phyloP scores from a whole-genome alignment of 2,888 invertebrate species.

The Agrilus cyanescens region DNA sequence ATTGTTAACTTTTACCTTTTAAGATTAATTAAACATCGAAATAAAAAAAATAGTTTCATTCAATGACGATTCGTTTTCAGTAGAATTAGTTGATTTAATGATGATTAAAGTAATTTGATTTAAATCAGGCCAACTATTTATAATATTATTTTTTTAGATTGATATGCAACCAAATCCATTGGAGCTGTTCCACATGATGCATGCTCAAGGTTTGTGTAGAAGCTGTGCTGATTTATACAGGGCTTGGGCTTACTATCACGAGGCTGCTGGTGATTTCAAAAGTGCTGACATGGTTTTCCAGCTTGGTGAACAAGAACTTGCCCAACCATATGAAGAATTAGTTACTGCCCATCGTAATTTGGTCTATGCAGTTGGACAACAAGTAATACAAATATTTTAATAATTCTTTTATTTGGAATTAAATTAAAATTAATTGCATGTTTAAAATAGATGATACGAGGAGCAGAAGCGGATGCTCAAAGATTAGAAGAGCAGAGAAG shows the following conservation, averaged over 20 bases:
- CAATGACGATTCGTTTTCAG: too few species aligned
- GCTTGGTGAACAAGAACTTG: slow-evolving; percentile 61
- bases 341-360: slow-evolving; percentile 51
- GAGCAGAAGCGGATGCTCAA: slow-evolving; percentile 41
- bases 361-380: slow-evolving; percentile 32
- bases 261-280: slow-evolving; percentile 67
- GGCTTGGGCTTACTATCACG: slow-evolving; percentile 83
- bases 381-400: slow-evolving; percentile 21
- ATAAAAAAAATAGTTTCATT: too few species aligned
- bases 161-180: slow-evolving; percentile 63
- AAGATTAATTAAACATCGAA: too few species aligned
- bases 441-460: slow-evolving; percentile 1
- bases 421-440: slow-evolving; percentile 34
- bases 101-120: too few species aligned
- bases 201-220: slow-evolving; percentile 67
- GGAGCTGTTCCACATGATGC: slow-evolving; percentile 71
- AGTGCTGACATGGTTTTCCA: slow-evolving; percentile 73
- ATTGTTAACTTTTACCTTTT: too few species aligned
- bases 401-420: slow-evolving; percentile 38
- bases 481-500: slow-evolving; percentile 56
- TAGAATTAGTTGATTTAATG: too few species aligned
- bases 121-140: background rate
- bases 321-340: slow-evolving; percentile 69
- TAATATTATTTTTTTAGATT: slow-evolving; percentile 43
- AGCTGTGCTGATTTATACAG: slow-evolving; percentile 76